Evolutionary conservation across 30 jellyfish, hydroid and myxozoan species (phyloP), one percentile per base, ranked within the genome.

Genomic region (Turritopsis dohrnii): DNA sequence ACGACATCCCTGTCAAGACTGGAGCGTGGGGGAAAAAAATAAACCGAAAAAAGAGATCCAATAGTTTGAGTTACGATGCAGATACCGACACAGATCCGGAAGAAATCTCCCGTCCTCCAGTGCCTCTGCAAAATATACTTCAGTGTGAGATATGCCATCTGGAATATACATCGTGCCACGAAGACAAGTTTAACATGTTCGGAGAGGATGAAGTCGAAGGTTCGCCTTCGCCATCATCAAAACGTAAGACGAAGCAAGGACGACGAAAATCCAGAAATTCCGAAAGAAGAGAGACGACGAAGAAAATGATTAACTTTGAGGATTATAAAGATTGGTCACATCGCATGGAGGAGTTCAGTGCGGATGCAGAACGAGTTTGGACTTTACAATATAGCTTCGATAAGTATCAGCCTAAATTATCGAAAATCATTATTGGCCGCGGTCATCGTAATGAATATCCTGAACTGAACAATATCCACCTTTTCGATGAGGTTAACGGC

Each of bases 271-370:
- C 24, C 22, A 53, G 28, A 81, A 52, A 53, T 29, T 17, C 52
- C 18, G 65, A 65, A 22, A 18, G 4, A 31, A 54, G 53, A 20
- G 52, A 80, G 65, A 80, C n/a, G 0, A 79, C 24, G 21, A 53
- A 52, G 52, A 18, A 80, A 0, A 52, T 23, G 83, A 69, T 69
- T 9, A 74, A 74, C n/a, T 30, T 80, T n/a, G 77, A 80, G 28
- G 87, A 80, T n/a, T 80, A 80, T 29, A 80, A 80, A 26, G 87
- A 80, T 71, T 80, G 87, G n/a, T 30, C 87, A 23, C 87, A 80
- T 26, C 76, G 77, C 18, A 80, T 80, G 87, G 87, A 80, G 20
- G 87, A 80, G 21, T 80, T 80, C 21, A 28, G 52, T 65, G 66
- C 87, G 17, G 65, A 65, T 29, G 29, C 81, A 20, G 87, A 80